A percentile compares a stretch with the other conserved stretches of the same genome.
phyloP scores from a whole-genome alignment of 2,888 invertebrate species.

The Harpalus rufipes region DNA sequence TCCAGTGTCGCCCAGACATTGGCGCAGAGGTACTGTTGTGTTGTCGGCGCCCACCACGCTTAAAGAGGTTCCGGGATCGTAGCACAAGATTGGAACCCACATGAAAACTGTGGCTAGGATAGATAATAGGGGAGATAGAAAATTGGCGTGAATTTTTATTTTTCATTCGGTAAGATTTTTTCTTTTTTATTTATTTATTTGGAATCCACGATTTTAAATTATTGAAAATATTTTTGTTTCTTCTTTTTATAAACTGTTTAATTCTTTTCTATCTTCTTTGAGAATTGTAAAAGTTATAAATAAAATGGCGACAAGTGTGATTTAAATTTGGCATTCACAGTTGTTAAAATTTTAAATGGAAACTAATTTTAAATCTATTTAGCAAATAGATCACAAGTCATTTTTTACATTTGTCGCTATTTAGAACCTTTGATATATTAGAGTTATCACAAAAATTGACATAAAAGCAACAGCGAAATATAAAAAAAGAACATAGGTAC shows the following conservation, averaged over 20 bases:
- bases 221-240: background rate
- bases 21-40: constrained; percentile 74
- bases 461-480: background rate
- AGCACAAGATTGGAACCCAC: constrained; percentile 65
- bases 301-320: constrained; percentile 24
- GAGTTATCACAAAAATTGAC: background rate
- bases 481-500: background rate
- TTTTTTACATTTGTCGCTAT: constrained; percentile 37
- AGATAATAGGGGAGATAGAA: background rate
- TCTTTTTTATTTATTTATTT: background rate
- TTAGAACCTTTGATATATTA: constrained; percentile 8
- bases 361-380: background rate
- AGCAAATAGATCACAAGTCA: background rate
- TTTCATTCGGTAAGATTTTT: background rate
- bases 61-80: constrained; percentile 72
- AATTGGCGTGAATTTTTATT: background rate
- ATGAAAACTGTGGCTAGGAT: background rate
- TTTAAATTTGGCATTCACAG: background rate
- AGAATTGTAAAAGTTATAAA: background rate
- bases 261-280: background rate
- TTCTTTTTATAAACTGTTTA: background rate
- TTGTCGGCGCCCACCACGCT: constrained; percentile 68
- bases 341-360: background rate
- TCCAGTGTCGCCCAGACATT: constrained; percentile 86
- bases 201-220: no score